These are phyloP conservation scores for Luidia sarsii DNA, from an alignment of 53 echinoderm and acorn worm genomes.

Conservation along the genomic window DNA sequence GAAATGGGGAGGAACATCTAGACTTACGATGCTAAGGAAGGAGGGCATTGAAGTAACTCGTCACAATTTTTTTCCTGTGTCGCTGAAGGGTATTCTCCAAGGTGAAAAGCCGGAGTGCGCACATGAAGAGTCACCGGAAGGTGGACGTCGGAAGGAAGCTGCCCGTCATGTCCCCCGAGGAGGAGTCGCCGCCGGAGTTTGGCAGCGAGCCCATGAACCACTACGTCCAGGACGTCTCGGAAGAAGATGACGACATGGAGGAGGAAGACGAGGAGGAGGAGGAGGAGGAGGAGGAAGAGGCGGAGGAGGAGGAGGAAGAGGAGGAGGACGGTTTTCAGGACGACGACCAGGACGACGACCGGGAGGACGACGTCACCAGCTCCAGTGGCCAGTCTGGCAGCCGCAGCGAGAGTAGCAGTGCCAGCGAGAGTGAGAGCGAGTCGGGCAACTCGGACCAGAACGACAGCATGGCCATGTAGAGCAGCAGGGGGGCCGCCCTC, in stretches of 20 bases:
- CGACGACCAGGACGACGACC: constrained; percentile 22
- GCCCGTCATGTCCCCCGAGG: constrained; percentile 6
- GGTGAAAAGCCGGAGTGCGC: constrained; percentile 90
- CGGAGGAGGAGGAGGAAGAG: too few relatives aligned
- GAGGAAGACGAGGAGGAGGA: constrained; percentile 38
- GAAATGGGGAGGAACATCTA: too few relatives aligned
- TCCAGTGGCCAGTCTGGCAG: constrained; percentile 25
- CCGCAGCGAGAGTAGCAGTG: constrained; percentile 32
- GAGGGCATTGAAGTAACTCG: too few relatives aligned
- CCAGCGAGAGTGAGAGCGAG: constrained; percentile 21
- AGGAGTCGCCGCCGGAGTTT: constrained; percentile 36
- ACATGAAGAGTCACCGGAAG: constrained; percentile 95
- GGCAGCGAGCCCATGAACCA: constrained; percentile 52
- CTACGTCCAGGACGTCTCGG: constrained; percentile 42
- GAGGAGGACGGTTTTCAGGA: constrained; percentile 36
- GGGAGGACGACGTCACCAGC: constrained; percentile 10
- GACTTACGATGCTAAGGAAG: too few relatives aligned
- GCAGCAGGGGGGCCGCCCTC: too few relatives aligned
- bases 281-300: constrained; percentile 10
- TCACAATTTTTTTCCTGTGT: constrained; percentile 16
- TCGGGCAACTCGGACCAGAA: background rate
- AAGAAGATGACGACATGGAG: constrained; percentile 63
- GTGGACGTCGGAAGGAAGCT: constrained; percentile 32
- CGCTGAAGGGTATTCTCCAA: constrained; percentile 82
- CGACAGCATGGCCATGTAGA: background rate